Evolutionary conservation across 2,113 vertebrate genomes (phyloP).

Genomic region (Muscicapa adusta): DNA sequence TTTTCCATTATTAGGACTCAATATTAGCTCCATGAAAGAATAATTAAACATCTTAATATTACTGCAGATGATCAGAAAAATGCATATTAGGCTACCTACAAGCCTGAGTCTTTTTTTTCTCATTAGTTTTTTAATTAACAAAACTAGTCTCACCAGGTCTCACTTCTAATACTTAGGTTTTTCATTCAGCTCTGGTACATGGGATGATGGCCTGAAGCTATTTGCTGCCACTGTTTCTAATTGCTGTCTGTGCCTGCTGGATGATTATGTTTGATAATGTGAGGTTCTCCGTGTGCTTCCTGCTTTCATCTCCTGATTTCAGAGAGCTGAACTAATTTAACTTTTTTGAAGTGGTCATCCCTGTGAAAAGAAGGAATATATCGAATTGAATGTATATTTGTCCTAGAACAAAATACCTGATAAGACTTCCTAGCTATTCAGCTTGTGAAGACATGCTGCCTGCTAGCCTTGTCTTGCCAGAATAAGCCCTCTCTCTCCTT

Average conservation of each 20-base stretch:
- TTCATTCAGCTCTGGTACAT: not conserved
- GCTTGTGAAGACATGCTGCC: not conserved
- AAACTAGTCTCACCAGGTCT: not conserved
- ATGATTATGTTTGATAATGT: not conserved
- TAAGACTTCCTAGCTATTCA: not conserved
- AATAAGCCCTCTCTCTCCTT: not conserved
- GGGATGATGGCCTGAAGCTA: not conserved
- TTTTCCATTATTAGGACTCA: not conserved
- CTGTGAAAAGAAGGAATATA: not conserved
- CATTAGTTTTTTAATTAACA: not conserved
- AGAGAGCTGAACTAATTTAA: not conserved
- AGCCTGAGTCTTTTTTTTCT: not conserved
- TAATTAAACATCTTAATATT: not conserved
- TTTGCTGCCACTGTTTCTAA: not conserved
- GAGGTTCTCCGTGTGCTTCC: not conserved
- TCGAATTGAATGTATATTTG: not conserved
- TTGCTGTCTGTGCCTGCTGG: not conserved
- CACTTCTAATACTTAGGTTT: not conserved
- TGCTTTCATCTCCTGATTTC: constrained; percentile 10
- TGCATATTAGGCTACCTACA: not conserved
- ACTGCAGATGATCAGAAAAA: not conserved
- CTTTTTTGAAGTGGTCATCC: not conserved
- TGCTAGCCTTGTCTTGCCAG: not conserved
- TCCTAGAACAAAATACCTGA: not conserved
- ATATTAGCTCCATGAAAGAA: not conserved